Conservation (phyloP, 2,797 vertebrate genomes). For the Mastacembelus armatus region DNA sequence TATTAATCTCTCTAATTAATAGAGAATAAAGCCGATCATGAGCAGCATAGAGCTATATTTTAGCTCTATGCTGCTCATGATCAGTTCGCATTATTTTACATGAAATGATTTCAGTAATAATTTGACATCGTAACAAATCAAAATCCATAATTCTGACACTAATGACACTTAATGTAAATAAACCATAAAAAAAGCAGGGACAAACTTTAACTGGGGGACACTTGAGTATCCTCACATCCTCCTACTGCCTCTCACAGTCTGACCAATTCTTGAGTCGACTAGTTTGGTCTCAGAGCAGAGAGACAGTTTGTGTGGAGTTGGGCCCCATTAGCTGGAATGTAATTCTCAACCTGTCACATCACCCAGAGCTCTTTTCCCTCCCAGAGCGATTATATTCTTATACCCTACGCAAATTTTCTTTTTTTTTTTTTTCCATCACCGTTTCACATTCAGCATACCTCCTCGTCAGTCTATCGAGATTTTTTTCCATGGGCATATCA, state of each 20-base stretch:
- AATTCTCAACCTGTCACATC: slow-evolving; percentile 51
- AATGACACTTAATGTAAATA: slow-evolving; percentile 13
- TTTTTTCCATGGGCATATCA: slow-evolving; percentile 18
- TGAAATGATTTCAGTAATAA: no score
- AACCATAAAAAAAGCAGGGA: no score
- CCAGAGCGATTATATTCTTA: slow-evolving; percentile 30
- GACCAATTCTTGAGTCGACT: slow-evolving; percentile 33
- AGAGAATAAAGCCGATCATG: no score
- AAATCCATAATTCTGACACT: not conserved
- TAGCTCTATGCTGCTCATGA: no score
- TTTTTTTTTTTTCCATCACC: no score
- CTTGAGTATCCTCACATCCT: slow-evolving; percentile 21
- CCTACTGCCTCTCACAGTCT: slow-evolving; percentile 31
- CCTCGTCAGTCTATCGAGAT: not conserved
- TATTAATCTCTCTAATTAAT: no score
- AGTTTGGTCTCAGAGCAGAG: slow-evolving; percentile 40
- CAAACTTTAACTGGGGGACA: slow-evolving; percentile 20
- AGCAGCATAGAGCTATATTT: no score
- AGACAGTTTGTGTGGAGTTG: slow-evolving; percentile 56
- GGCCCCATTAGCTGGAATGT: slow-evolving; percentile 48
- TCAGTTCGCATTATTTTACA: no score
- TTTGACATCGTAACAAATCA: no score
- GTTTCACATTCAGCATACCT: slow-evolving; percentile 14
- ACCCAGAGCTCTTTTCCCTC: slow-evolving; percentile 25
- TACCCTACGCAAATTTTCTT: slow-evolving; percentile 11